Evolutionary conservation across 2,113 vertebrate genomes (phyloP), one percentile per base, ranked within the genome.

Genomic region (Agapornis roseicollis): DNA sequence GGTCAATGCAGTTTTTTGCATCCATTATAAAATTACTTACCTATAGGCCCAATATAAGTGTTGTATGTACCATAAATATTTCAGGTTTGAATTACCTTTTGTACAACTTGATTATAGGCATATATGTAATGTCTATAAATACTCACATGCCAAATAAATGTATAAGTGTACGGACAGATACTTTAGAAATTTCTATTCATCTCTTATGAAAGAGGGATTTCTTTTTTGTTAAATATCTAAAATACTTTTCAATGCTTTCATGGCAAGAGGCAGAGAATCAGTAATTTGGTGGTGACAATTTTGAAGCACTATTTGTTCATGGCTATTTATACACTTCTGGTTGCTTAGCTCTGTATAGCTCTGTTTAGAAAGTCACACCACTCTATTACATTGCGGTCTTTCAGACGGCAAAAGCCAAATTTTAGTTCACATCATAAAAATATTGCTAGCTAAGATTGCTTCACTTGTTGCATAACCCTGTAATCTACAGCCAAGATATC

Each of bases 401-500:
- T 64, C 70, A 73, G 44, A 42, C 0, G 1, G 33, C 60, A 86
- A 89, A 42, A 82, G 24, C 11, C 39, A 24, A 88, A 80, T 87
- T 89, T 78, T 61, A 80, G 56, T 65, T 80, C 61, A 53, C 31
- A 42, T 81, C 77, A 78, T 8, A 64, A 74, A 94, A 72, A 61
- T 69, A 53, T 66, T 79, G 46, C 29, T 78, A 87, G 63, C 27
- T n/a, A 89, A 44, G 50, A 52, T 82, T 90, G 71, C 53, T 92
- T 83, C 27, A n/a, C 17, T 64, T 20, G 4, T 95, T 95, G 85
- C 49, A 79, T 96, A 97, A 97, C 80, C 44, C 66, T 64, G 42
- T 96, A 96, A 97, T 96, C 95, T 92, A 63, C 63, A 86, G 86
- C 65, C 80, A 81, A 95, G 87, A 60, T 61, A 70, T 64, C 46